These are phyloP conservation scores for Nicator chloris DNA, from an alignment of 2,113 vertebrate species.

Conservation along the genomic window DNA sequence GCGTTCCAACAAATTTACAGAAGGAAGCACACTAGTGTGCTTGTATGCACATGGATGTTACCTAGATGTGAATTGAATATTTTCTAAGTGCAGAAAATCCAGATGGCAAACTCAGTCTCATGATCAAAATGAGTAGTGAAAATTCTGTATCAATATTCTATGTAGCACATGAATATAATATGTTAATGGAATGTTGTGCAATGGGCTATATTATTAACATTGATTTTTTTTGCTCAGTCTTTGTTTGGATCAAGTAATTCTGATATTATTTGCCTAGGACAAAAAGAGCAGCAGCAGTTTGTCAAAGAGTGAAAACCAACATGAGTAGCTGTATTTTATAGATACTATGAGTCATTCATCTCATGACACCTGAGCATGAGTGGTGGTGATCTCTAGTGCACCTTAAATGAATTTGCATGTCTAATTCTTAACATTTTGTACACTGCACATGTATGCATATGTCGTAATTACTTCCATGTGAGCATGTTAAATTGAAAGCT, in stretches of 20 bases:
- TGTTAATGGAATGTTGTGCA: background rate
- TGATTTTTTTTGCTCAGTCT: background rate
- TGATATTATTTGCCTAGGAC: background rate
- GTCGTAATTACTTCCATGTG: background rate
- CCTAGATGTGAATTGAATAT: background rate
- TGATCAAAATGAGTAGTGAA: rapidly evolving
- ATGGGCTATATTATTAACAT: background rate
- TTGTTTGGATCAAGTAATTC: background rate
- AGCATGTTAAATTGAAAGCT: background rate
- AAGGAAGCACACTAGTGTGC: background rate
- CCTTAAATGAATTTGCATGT: slow-evolving; percentile 56
- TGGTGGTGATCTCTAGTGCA: slow-evolving; percentile 32
- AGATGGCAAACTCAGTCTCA: background rate
- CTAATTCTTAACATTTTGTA: slow-evolving; percentile 1
- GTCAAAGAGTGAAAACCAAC: background rate
- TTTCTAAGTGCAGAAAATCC: background rate
- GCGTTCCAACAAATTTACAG: background rate
- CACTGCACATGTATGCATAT: background rate
- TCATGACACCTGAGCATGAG: slow-evolving; percentile 5
- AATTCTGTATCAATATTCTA: background rate
- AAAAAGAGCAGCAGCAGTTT: background rate
- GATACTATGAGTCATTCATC: slow-evolving; percentile 59
- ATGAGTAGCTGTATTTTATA: background rate
- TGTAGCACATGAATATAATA: background rate
- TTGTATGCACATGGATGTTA: background rate